phyloP scores from a whole-genome alignment of 2,888 invertebrate species.

The Pasiphila rectangulata region DNA sequence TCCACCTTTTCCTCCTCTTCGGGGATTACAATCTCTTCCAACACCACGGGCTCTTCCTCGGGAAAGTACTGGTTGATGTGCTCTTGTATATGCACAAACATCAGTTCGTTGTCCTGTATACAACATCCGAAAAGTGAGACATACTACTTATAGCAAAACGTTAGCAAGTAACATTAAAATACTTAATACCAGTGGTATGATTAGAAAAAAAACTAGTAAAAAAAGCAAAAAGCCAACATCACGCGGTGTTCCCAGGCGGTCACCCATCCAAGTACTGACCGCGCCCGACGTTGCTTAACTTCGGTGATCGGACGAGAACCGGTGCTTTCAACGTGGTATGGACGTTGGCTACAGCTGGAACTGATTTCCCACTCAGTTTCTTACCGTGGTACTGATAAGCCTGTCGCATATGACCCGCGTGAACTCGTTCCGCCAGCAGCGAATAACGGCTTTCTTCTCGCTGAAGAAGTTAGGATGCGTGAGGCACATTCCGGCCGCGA shows the following conservation, averaged over 20 bases:
- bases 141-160: too few species aligned
- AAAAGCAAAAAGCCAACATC: conserved; percentile 49
- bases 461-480: conserved; percentile 87
- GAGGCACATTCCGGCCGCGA: conserved; percentile 90
- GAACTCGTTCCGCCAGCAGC: conserved; percentile 96
- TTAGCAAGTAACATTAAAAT: neutral
- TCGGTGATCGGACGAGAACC: conserved; percentile 75
- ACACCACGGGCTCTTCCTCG: conserved; percentile 69
- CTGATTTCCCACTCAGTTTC: too few species aligned
- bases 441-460: conserved; percentile 85
- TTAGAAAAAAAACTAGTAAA: neutral
- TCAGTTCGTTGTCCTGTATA: conserved; percentile 84
- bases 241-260: conserved; percentile 63
- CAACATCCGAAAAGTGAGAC: neutral
- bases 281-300: conserved; percentile 72
- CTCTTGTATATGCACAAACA: conserved; percentile 81
- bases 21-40: conserved; percentile 66
- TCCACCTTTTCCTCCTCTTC: conserved; percentile 51
- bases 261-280: conserved; percentile 63
- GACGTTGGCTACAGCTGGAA: conserved; percentile 11
- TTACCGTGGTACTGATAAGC: conserved; percentile 83
- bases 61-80: conserved; percentile 83
- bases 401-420: conserved; percentile 92
- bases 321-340: conserved; percentile 29
- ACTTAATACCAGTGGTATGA: neutral